Evolutionary conservation across 2,888 invertebrate genomes (phyloP).

Genomic region (Microplitis deprimator): DNA sequence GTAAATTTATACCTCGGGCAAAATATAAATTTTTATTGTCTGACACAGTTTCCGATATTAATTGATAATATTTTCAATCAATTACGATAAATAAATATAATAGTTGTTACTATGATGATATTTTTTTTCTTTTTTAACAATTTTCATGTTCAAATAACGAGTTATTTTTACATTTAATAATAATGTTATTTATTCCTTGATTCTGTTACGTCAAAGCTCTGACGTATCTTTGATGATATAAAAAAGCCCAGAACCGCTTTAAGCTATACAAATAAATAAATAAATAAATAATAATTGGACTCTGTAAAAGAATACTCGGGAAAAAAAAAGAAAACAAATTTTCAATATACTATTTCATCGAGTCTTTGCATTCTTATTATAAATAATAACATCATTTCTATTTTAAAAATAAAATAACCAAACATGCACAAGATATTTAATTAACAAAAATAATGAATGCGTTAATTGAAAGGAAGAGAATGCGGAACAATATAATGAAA

Average conservation of each 20-base stretch:
- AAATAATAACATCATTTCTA: too few relatives aligned
- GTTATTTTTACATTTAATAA: neutral
- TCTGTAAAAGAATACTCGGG: neutral
- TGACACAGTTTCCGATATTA: neutral
- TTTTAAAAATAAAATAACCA: too few relatives aligned
- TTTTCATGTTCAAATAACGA: conserved; percentile 10
- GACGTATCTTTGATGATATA: neutral
- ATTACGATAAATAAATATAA: too few relatives aligned
- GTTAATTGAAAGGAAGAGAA: too few relatives aligned
- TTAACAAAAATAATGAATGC: too few relatives aligned
- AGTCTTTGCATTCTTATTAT: too few relatives aligned
- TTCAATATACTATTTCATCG: neutral
- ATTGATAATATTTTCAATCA: neutral
- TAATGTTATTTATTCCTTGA: conserved; percentile 1
- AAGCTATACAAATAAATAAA: neutral
- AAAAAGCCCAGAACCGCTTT: neutral
- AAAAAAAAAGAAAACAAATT: neutral
- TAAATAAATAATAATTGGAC: neutral
- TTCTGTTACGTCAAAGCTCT: conserved; percentile 11
- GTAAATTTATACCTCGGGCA: neutral
- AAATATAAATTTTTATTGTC: neutral
- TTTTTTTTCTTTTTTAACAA: conserved; percentile 9
- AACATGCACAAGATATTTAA: too few relatives aligned
- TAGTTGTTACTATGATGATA: neutral
- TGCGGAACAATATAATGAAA: too few relatives aligned